Conservation (phyloP, 1,140 invertebrate genomes). For the Drosophila jambulina region DNA sequence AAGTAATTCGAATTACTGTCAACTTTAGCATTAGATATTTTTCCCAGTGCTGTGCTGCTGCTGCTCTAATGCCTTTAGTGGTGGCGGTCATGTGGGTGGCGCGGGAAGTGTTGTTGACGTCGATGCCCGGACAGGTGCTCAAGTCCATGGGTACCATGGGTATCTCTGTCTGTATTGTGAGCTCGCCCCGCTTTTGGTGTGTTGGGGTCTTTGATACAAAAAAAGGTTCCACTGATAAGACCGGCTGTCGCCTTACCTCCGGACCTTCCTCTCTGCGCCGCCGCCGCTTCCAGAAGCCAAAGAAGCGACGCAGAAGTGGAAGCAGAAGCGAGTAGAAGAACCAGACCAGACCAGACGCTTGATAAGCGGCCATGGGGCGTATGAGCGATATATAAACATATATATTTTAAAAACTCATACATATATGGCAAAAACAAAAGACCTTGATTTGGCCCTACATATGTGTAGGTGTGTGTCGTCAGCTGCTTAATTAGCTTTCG, state of each 20-base stretch:
- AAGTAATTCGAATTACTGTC: not conserved
- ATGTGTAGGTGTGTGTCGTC: constrained; percentile 48
- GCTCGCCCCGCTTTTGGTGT: constrained; percentile 7
- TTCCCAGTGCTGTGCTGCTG: constrained; percentile 6
- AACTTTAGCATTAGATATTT: not conserved
- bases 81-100: constrained; percentile 56
- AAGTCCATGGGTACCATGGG: constrained; percentile 41
- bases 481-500: constrained; percentile 80
- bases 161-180: constrained; percentile 36
- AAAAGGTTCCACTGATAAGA: constrained; percentile 47
- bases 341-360: constrained; percentile 44
- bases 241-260: constrained; percentile 29
- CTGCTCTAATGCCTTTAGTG: constrained; percentile 1
- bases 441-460: constrained; percentile 44
- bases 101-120: constrained; percentile 51
- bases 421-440: constrained; percentile 48
- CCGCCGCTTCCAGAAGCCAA: constrained; percentile 33
- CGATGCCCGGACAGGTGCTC: constrained; percentile 53
- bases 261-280: not conserved
- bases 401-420: constrained; percentile 6
- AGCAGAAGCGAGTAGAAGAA: constrained; percentile 39
- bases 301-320: constrained; percentile 43
- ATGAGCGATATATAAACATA: constrained; percentile 33
- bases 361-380: constrained; percentile 51
- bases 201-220: constrained; percentile 21